A percentile compares a stretch with the other conserved stretches of the same genome.
Conservation (phyloP, 2,113 vertebrate species). For the Lates calcarifer region DNA sequence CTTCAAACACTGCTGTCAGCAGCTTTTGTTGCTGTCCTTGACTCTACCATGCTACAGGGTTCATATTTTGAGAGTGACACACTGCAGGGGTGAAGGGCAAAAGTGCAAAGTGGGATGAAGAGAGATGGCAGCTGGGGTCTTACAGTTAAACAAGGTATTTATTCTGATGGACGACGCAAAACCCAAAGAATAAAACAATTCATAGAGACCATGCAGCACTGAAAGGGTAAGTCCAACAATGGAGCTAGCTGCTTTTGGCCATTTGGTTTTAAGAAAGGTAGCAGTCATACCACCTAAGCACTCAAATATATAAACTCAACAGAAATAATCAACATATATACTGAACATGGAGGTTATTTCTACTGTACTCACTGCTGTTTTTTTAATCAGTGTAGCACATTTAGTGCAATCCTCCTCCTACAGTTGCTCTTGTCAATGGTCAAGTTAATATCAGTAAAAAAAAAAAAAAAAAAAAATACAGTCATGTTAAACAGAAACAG, state of each 20-base stretch:
- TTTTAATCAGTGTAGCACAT: neutral
- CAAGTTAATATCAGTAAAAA: neutral
- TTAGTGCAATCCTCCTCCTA: neutral
- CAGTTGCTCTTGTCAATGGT: neutral
- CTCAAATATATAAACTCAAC: conserved; percentile 1
- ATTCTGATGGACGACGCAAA: conserved; percentile 14
- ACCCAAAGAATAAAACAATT: neutral
- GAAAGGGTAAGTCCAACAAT: neutral
- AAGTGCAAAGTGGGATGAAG: conserved; percentile 44
- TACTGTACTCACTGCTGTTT: neutral
- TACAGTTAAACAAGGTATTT: conserved; percentile 14
- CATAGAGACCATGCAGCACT: neutral
- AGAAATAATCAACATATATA: neutral
- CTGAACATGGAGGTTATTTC: neutral
- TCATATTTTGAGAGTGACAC: conserved; percentile 59
- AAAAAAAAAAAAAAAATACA: no score
- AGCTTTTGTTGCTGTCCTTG: conserved; percentile 76
- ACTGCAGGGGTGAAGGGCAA: conserved; percentile 44
- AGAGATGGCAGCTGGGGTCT: conserved; percentile 21
- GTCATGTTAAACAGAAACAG: neutral
- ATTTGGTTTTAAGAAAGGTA: neutral
- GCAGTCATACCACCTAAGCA: neutral
- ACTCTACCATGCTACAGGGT: conserved; percentile 60
- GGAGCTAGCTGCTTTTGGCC: neutral
- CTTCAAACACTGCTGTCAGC: conserved; percentile 81